Base-by-base conservation (phyloP, 2,888 invertebrate species). In the Acanthosoma haemorrhoidale region DNA sequence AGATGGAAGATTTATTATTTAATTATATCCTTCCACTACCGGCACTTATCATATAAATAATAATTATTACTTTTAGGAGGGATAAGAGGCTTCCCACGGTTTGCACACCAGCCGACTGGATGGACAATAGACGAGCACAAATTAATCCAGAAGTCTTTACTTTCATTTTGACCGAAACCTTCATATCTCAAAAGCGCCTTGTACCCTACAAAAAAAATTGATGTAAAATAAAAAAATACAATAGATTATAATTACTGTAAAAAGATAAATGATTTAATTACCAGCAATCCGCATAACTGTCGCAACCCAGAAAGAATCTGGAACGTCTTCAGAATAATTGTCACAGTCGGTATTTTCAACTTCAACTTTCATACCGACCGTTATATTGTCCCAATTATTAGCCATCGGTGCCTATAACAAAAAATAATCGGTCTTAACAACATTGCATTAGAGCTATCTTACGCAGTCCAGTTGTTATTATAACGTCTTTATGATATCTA, bases 61-160 rank as follows among this genome's bases (percentile, higher is more conserved):
- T n/a, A 51, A 21, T 63, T 80, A 82, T 81, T 80, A 87, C 86
- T 90, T 79, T 89, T 88, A 11, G 97, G 97, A 16, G 97, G 96
- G 79, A 96, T 96, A 8, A 97, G 83, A 2, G 96, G 96, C 79
- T 96, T 95, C 32, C 95, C 95, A 72, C 95, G 87, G 0, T 94
- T 92, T 3, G 96, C 96, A 82, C 96, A 96, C 96, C 97, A 98
- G 5, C 97, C 97, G 4, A 98, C 96, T 15, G 95, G 94, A 81
- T 96, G 95, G n/a, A 98, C 92, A 78, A 92, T 90, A 18, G 92
- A 90, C 72, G 93, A 92, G 80, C 96, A 95, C 63, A 98, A 82
- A 77, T 96, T 96, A 4, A 96, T 90, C 97, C 97, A 98, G 80
- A 98, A 97, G 80, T 98, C 97, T 80, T 92, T 91, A 29, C 90